Evolutionary conservation across 2,797 vertebrate species (phyloP).

Genomic region (Ibycter americanus): DNA sequence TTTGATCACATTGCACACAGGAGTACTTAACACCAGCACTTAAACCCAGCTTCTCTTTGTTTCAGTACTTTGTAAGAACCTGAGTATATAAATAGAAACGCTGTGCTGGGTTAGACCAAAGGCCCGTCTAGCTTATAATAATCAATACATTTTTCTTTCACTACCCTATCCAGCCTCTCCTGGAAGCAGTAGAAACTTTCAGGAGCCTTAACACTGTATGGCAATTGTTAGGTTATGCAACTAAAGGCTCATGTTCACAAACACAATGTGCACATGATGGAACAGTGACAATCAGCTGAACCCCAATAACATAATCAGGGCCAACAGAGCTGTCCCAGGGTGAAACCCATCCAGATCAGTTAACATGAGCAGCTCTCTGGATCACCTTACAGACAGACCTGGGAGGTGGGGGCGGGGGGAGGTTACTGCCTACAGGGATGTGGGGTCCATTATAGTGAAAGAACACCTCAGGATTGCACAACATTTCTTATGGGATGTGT

Average conservation of each 20-base stretch:
- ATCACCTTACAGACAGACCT: background rate
- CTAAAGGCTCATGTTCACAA: background rate
- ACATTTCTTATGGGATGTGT: background rate
- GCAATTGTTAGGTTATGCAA: background rate
- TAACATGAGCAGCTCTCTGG: background rate
- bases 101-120: background rate
- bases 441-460: background rate
- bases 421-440: background rate
- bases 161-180: background rate
- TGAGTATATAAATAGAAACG: background rate
- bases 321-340: background rate
- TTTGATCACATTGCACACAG: background rate
- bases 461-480: background rate
- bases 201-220: background rate
- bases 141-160: background rate
- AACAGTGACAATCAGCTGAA: background rate
- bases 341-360: background rate
- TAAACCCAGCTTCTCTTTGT: background rate
- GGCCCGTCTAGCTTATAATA: rapidly evolving
- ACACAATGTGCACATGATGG: background rate
- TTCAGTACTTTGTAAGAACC: background rate
- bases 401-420: rapidly evolving
- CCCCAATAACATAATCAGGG: background rate
- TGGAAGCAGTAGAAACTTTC: background rate
- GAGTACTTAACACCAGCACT: background rate